Percentiles rank a stretch among this genome's conserved stretches.
phyloP scores from a whole-genome alignment of 2,888 invertebrate species.

The Troilus luridus region DNA sequence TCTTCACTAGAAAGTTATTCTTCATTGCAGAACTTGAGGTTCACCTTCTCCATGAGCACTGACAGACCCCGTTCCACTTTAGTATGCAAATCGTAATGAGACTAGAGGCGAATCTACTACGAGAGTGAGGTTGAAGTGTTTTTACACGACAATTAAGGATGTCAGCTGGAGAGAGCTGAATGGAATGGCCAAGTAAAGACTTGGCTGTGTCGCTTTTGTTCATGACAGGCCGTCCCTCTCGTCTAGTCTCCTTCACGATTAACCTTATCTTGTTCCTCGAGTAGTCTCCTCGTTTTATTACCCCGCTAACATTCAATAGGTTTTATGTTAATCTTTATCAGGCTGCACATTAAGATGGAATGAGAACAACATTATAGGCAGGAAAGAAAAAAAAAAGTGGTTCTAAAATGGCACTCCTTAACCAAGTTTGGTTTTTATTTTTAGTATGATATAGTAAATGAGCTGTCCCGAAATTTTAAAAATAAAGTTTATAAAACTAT shows the following conservation, averaged over 20 bases:
- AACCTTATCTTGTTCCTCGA: background rate
- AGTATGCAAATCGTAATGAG: background rate
- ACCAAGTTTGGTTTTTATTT: too few relatives aligned
- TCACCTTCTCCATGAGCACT: background rate
- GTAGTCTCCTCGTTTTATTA: background rate
- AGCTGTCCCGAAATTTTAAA: too few relatives aligned
- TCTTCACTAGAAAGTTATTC: too few relatives aligned
- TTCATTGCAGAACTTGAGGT: background rate
- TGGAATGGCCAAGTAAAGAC: background rate
- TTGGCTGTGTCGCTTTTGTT: constrained; percentile 4
- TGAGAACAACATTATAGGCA: too few relatives aligned
- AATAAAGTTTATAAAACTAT: too few relatives aligned
- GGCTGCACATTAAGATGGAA: too few relatives aligned
- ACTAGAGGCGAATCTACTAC: background rate
- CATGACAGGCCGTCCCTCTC: constrained; percentile 2
- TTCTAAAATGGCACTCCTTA: too few relatives aligned
- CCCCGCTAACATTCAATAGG: background rate
- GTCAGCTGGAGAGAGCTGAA: background rate
- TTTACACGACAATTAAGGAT: constrained; percentile 1
- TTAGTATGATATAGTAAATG: too few relatives aligned
- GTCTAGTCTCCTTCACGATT: background rate
- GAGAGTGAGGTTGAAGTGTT: background rate
- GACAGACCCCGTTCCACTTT: background rate
- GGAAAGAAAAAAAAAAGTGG: too few relatives aligned
- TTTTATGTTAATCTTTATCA: background rate